Evolutionary conservation across 2,888 invertebrate species (phyloP), one percentile per base, ranked within the genome.

Genomic region (Eilema griseolum): DNA sequence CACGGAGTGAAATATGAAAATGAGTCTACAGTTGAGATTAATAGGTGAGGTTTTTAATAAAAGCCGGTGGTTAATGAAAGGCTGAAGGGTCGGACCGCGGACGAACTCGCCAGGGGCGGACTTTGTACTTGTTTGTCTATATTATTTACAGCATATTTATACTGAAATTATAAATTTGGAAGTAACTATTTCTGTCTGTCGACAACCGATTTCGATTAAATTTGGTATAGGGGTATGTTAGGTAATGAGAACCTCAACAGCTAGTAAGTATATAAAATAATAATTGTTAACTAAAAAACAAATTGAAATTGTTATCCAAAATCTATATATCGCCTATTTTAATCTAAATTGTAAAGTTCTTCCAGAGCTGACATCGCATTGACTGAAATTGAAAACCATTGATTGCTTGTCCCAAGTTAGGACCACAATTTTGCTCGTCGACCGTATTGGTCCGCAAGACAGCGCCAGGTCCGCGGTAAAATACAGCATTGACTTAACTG

Each of bases 31-130:
- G 88, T 86, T 81, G 77, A 88, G 90, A 91, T 93, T 91, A 92
- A 93, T 92, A 90, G 89, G 87, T 89, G 85, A 85, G 89, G 88
- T 90, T 90, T 90, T 91, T 92, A 91, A 88, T 91, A 90, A 90
- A 90, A 90, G 81, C 84, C 86, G 66, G 87, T 83, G 89, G 89
- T 86, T 90, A 83, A 88, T 88, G 85, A 88, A 89, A 86, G 79
- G 82, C 82, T 84, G 84, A 82, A 86, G 89, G 91, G 91, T 85
- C 86, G 86, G 67, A 83, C 73, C 68, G 61, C 76, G 77, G 77
- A 72, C 77, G 70, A 68, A 66, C 52, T 8, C 2, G 1, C 59
- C 89, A 89, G 91, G 82, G 78, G 61, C 61, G 90, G 69, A 88
- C 41, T 86, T 4, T 14, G 72, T 8, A 59, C n/a, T 23, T 8